These are phyloP conservation scores for Tangara arthus DNA, from an alignment of 2,797 vertebrate species.

Conservation along the genomic window DNA sequence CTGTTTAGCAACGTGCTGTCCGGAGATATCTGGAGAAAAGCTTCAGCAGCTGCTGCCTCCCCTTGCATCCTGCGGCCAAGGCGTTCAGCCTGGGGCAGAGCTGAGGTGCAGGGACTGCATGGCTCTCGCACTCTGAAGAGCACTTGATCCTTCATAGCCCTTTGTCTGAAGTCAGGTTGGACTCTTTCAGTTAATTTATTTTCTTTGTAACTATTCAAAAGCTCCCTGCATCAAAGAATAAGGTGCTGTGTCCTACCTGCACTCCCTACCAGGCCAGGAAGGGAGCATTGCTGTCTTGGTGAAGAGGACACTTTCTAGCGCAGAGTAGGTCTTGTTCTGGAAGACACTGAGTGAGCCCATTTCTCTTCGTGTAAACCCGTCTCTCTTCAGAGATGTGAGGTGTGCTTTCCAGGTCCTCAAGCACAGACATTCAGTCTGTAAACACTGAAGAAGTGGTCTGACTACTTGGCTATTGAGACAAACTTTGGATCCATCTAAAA, in stretches of 20 bases:
- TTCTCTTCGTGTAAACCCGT: background rate
- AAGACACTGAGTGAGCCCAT: background rate
- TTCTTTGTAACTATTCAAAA: background rate
- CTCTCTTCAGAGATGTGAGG: background rate
- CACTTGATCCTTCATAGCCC: background rate
- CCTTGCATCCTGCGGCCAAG: background rate
- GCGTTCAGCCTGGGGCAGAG: background rate
- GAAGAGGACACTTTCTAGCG: background rate
- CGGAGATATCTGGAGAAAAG: background rate
- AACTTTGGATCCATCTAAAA: background rate
- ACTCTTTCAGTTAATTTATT: background rate
- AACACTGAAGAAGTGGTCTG: background rate
- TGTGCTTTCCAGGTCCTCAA: background rate
- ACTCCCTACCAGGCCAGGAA: background rate
- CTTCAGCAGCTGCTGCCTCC: background rate
- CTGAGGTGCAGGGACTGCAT: background rate
- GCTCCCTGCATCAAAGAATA: background rate
- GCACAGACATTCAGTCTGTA: background rate
- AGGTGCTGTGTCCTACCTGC: background rate
- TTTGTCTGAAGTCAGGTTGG: background rate
- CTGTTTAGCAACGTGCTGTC: background rate
- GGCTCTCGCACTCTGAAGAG: background rate
- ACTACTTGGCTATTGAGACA: background rate
- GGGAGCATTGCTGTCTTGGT: fast-evolving
- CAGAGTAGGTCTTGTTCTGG: background rate